These are phyloP conservation scores for Eilema sororculum DNA, from an alignment of 2,888 invertebrate species.

Conservation along the genomic window DNA sequence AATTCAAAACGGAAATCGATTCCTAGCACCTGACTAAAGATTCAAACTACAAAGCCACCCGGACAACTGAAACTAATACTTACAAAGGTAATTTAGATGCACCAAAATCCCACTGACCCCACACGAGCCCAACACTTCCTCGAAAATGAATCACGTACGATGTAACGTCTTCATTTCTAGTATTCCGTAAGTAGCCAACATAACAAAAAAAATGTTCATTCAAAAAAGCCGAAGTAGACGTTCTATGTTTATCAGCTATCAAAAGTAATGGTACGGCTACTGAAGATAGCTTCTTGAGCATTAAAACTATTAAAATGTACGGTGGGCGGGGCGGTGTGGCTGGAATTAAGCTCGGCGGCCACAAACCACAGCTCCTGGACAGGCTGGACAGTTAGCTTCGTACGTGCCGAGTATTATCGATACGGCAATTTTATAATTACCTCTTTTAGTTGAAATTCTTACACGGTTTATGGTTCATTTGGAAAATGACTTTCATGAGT, in stretches of 20 bases:
- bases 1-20: conserved; percentile 26
- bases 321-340: conserved; percentile 72
- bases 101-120: conserved; percentile 44
- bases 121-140: conserved; percentile 47
- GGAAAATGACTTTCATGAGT: conserved; percentile 2
- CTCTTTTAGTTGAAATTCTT: conserved; percentile 37
- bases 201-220: conserved; percentile 59
- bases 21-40: conserved; percentile 39
- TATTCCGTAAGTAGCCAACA: conserved; percentile 53
- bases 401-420: conserved; percentile 62
- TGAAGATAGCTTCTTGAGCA: conserved; percentile 67
- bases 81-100: conserved; percentile 31
- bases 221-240: conserved; percentile 22
- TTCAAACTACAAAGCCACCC: conserved; percentile 27
- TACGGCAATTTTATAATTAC: conserved; percentile 67
- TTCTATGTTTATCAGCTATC: conserved; percentile 52
- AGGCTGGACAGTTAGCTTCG: conserved; percentile 70
- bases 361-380: conserved; percentile 83
- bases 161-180: conserved; percentile 61
- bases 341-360: conserved; percentile 74
- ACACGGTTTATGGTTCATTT: conserved; percentile 18
- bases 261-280: conserved; percentile 55
- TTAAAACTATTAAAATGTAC: conserved; percentile 83
- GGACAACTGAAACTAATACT: conserved; percentile 24
- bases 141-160: conserved; percentile 60